Evolutionary conservation across 2,113 vertebrate species (phyloP), one percentile per base, ranked within the genome.

Genomic region (Gavia stellata): DNA sequence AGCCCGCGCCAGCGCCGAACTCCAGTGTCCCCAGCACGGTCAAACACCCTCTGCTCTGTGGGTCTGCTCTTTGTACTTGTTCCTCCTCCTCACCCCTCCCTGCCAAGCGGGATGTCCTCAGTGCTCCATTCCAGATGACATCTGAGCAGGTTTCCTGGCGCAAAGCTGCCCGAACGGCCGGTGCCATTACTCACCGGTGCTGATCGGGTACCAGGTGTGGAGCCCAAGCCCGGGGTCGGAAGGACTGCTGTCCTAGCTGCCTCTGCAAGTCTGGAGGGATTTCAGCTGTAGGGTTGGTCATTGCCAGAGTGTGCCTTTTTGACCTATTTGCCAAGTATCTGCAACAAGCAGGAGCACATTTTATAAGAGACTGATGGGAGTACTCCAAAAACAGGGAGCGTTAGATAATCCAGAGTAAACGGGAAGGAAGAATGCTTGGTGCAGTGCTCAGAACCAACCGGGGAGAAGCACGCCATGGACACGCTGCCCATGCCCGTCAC

Each of bases 271-370:
- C 99, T 98, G 99, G 98, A 91, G 99, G 99, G 98, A 99, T 98
- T 98, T 99, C 99, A 96, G 98, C 98, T 97, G 98, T 98, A 98
- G 99, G 98, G 98, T 98, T 99, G 98, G 99, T 99, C 98, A 98
- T 99, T 97, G 98, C 98, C 98, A 99, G 99, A 98, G 99, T 99
- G 98, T 99, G 99, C 96, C 99, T 99, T 98, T 99, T 99, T 98
- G 98, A 99, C 98, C 99, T 99, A 99, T 99, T 99, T 98, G 99
- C 99, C 99, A 99, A 99, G 99, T 99, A 99, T 99, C 99, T 99
- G 98, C 97, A 98, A 98, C 97, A 97, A 98, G 98, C 98, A 97
- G 98, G 98, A 98, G 98, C 97, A 98, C 97, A 98, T 98, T 97
- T 98, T 94, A 98, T 92, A 96, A 98, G 97, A 96, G 96, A 97